These are phyloP conservation scores for Ichneumoninae sp. DNA, from an alignment of 2,888 invertebrate genomes.

Conservation along the genomic window DNA sequence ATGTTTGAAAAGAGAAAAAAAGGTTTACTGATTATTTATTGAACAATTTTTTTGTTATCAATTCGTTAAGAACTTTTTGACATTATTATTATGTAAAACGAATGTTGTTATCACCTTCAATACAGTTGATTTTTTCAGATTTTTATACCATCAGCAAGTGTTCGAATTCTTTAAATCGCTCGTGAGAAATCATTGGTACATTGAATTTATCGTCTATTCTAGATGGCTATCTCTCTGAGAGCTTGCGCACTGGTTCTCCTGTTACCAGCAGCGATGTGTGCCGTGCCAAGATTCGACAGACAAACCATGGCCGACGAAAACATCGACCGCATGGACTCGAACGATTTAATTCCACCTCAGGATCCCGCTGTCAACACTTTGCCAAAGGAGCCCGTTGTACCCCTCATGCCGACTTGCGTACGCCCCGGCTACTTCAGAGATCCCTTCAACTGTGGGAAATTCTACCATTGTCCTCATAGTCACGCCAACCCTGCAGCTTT, in stretches of 20 bases:
- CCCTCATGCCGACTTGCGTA: slow-evolving; percentile 70
- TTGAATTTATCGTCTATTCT: not conserved
- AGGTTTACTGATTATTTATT: too few relatives aligned
- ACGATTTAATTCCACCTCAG: slow-evolving; percentile 61
- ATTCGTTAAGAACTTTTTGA: not conserved
- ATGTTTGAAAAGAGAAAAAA: too few relatives aligned
- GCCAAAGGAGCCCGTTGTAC: slow-evolving; percentile 66
- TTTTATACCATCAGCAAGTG: too few relatives aligned
- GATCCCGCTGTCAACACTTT: slow-evolving; percentile 73
- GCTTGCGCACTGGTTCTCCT: slow-evolving; percentile 32
- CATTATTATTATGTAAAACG: too few relatives aligned
- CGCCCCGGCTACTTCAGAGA: slow-evolving; percentile 72
- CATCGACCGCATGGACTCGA: slow-evolving; percentile 34
- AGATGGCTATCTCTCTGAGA: slow-evolving; percentile 29
- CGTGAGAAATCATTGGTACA: not conserved
- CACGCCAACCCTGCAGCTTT: slow-evolving; percentile 64
- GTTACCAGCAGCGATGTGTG: slow-evolving; percentile 20
- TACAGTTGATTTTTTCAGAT: too few relatives aligned
- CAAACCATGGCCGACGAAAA: slow-evolving; percentile 55
- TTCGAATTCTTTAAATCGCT: not conserved
- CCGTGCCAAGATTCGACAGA: not conserved
- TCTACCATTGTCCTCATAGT: slow-evolving; percentile 68
- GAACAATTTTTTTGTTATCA: too few relatives aligned
- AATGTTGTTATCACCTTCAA: too few relatives aligned
- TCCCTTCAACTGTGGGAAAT: slow-evolving; percentile 75